These are phyloP conservation scores for Leucophora obtusa DNA, from an alignment of 2,888 invertebrate species.

Conservation along the genomic window DNA sequence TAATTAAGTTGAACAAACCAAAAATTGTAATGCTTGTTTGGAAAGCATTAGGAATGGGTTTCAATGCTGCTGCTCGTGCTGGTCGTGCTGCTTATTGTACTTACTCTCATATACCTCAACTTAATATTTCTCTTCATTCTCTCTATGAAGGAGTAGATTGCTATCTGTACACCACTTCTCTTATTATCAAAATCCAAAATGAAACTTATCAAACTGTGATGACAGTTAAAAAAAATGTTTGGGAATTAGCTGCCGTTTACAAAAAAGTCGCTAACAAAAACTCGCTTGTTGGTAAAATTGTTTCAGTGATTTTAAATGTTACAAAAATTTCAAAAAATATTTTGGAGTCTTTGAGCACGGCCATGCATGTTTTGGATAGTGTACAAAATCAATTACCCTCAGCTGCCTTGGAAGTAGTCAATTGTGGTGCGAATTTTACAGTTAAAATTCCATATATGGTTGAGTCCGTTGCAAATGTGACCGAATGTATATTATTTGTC, in stretches of 20 bases:
- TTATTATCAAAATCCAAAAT: slow-evolving; percentile 68
- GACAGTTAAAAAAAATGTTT: slow-evolving; percentile 68
- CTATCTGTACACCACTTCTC: slow-evolving; percentile 68
- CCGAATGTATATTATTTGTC: slow-evolving; percentile 68
- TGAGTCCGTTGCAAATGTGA: slow-evolving; percentile 69
- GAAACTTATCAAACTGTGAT: slow-evolving; percentile 70
- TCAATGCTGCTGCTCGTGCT: slow-evolving; percentile 65
- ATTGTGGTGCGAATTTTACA: slow-evolving; percentile 67
- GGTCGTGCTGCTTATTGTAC: slow-evolving; percentile 71
- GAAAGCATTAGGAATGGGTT: slow-evolving; percentile 66
- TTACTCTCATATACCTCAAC: slow-evolving; percentile 71
- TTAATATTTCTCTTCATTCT: slow-evolving; percentile 69
- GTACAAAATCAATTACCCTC: slow-evolving; percentile 68
- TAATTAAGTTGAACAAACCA: slow-evolving; percentile 70
- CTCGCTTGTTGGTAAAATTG: slow-evolving; percentile 71
- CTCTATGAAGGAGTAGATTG: slow-evolving; percentile 71
- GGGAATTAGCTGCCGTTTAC: slow-evolving; percentile 70
- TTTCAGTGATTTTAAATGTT: slow-evolving; percentile 69
- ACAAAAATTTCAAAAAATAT: slow-evolving; percentile 68
- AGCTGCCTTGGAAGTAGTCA: slow-evolving; percentile 63
- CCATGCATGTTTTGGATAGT: slow-evolving; percentile 67
- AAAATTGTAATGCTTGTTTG: slow-evolving; percentile 69
- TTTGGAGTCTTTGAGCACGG: slow-evolving; percentile 68
- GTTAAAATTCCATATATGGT: slow-evolving; percentile 69
- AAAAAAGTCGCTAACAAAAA: slow-evolving; percentile 71